Evolutionary conservation across 1,140 invertebrate species (phyloP).

Genomic region (Pemphigus obesinymphae): DNA sequence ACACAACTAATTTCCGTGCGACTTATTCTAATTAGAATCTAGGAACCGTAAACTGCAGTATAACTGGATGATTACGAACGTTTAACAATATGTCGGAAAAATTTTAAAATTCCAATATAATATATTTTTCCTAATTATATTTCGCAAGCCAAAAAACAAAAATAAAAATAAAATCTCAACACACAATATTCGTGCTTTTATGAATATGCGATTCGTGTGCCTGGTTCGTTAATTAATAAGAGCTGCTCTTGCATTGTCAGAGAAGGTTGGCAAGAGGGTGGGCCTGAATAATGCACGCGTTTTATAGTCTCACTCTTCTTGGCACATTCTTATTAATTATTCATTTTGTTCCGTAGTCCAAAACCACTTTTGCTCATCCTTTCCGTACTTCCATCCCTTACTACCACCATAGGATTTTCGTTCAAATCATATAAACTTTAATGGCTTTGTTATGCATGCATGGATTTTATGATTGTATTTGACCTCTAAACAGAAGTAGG

Average conservation of each 20-base stretch:
- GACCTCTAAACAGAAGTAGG: neutral
- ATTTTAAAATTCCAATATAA: no score
- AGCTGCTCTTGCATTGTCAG: slow-evolving; percentile 4
- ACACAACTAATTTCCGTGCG: no score
- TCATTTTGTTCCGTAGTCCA: slow-evolving; percentile 27
- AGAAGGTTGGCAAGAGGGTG: slow-evolving; percentile 1
- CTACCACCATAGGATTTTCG: neutral
- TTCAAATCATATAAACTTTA: slow-evolving; percentile 15
- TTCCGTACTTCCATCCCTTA: neutral
- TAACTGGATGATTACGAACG: no score
- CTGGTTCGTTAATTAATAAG: slow-evolving; percentile 32
- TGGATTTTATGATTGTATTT: slow-evolving; percentile 20
- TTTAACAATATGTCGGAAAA: no score
- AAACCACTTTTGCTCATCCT: slow-evolving; percentile 21
- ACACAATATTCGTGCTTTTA: slow-evolving; percentile 17
- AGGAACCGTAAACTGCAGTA: no score
- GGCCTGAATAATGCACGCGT: slow-evolving; percentile 9
- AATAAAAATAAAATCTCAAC: neutral
- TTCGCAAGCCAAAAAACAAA: slow-evolving; percentile 8
- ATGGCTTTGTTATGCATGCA: slow-evolving; percentile 25
- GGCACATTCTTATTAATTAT: slow-evolving; percentile 40
- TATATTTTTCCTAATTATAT: neutral
- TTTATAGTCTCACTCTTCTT: slow-evolving; percentile 39
- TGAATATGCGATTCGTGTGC: neutral
- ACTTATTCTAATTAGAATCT: no score